phyloP scores from a whole-genome alignment of 1,140 invertebrate genomes.

The Sipha flava region DNA sequence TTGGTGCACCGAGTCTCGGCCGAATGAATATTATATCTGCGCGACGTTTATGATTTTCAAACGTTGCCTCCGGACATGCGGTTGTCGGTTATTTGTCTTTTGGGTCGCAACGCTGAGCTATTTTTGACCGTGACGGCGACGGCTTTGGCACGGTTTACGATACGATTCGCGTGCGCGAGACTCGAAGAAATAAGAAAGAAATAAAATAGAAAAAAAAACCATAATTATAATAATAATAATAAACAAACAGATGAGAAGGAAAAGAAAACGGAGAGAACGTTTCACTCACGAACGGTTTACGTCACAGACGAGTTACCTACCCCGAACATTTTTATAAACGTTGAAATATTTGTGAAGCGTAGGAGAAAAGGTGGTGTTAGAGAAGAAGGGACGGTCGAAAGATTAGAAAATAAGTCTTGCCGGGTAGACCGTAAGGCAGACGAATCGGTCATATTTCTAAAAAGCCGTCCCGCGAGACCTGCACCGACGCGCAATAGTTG shows the following conservation, averaged over 20 bases:
- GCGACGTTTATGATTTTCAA: not conserved
- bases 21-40: not conserved
- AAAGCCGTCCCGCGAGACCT: too few relatives aligned
- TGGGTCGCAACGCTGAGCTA: not conserved
- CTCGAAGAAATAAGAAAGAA: not conserved
- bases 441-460: too few relatives aligned
- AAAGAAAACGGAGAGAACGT: not conserved
- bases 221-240: not conserved
- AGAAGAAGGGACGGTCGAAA: too few relatives aligned
- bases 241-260: not conserved
- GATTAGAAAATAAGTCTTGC: too few relatives aligned
- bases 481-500: too few relatives aligned
- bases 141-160: not conserved
- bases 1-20: too few relatives aligned
- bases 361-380: too few relatives aligned
- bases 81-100: conserved; percentile 12
- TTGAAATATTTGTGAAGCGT: too few relatives aligned
- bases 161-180: not conserved
- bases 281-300: not conserved
- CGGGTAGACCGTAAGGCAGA: too few relatives aligned
- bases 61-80: not conserved
- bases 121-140: not conserved
- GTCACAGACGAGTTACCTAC: too few relatives aligned
- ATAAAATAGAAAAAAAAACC: too few relatives aligned
- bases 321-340: too few relatives aligned